A percentile compares a stretch with the other conserved stretches of the same genome.
These are phyloP conservation scores for Trichopria drosophilae DNA, from an alignment of 2,888 invertebrate species.

Conservation along the genomic window DNA sequence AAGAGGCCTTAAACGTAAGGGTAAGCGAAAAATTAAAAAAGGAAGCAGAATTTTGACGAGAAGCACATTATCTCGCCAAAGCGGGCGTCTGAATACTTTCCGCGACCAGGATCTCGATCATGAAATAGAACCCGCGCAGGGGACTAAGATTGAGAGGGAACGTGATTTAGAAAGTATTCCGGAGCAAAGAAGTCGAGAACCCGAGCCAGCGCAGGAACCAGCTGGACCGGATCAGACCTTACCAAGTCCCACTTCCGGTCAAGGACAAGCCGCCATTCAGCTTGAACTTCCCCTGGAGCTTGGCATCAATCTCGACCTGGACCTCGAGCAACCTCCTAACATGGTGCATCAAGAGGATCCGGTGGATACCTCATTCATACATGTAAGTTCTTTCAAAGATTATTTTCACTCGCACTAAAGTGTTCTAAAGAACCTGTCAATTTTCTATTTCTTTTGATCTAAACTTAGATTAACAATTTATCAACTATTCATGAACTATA, in stretches of 20 bases:
- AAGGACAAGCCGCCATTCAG: slow-evolving; percentile 56
- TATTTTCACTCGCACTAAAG: no score
- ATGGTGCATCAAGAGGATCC: no score
- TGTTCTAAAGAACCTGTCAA: no score
- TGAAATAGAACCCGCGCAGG: slow-evolving; percentile 50
- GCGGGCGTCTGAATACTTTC: slow-evolving; percentile 43
- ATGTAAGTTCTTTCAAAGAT: no score
- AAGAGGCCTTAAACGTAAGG: slow-evolving; percentile 58
- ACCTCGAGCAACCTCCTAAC: no score
- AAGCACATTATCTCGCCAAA: slow-evolving; percentile 50
- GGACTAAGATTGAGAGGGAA: slow-evolving; percentile 52
- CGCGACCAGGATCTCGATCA: slow-evolving; percentile 39
- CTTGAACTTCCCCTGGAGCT: no score
- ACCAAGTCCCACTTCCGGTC: slow-evolving; percentile 57
- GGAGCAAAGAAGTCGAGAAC: slow-evolving; percentile 59
- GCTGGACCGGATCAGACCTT: slow-evolving; percentile 62
- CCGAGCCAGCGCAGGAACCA: slow-evolving; percentile 63
- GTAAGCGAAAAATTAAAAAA: slow-evolving; percentile 53
- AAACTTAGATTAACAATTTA: no score
- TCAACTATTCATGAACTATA: no score
- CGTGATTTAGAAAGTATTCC: slow-evolving; percentile 52
- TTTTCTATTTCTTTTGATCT: no score
- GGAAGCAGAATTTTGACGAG: slow-evolving; percentile 41
- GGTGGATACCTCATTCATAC: no score
- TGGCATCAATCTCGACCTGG: no score